Evolutionary conservation across 2,113 vertebrate species (phyloP).

Genomic region (Tragelaphus buxtoni): DNA sequence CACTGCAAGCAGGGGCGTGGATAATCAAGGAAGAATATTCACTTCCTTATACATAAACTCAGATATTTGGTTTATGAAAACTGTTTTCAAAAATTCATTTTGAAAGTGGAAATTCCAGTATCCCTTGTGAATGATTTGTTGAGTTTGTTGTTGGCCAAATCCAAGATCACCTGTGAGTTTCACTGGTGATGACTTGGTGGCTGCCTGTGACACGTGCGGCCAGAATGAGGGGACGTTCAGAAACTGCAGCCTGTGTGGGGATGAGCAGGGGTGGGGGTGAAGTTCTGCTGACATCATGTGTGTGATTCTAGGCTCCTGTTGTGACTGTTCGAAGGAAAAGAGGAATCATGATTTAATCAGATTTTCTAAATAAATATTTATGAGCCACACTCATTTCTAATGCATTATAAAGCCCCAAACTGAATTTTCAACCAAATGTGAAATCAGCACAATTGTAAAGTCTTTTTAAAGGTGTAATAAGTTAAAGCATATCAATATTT

Average conservation of each 20-base stretch:
- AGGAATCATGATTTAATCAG: not conserved
- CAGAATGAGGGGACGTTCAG: not conserved
- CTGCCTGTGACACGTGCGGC: not conserved
- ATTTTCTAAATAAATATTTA: conserved; percentile 37
- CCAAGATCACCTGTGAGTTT: not conserved
- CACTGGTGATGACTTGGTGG: not conserved
- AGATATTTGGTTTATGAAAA: not conserved
- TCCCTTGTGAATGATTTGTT: not conserved
- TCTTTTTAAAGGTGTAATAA: not conserved
- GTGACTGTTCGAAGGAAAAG: not conserved
- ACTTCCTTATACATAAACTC: not conserved
- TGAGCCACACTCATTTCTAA: not conserved
- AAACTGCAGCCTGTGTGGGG: not conserved
- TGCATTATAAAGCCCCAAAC: not conserved
- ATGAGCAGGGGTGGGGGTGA: not conserved
- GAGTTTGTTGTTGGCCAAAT: not conserved
- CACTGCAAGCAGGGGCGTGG: not conserved
- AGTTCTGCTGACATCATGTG: not conserved
- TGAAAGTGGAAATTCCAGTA: not conserved
- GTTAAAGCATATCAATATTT: not conserved
- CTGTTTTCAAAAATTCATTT: not conserved
- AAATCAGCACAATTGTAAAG: not conserved
- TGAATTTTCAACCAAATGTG: not conserved
- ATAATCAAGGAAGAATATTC: not conserved
- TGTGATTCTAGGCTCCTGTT: not conserved